Conservation (phyloP, 2,797 vertebrate species). For the Lagothrix lagotricha region DNA sequence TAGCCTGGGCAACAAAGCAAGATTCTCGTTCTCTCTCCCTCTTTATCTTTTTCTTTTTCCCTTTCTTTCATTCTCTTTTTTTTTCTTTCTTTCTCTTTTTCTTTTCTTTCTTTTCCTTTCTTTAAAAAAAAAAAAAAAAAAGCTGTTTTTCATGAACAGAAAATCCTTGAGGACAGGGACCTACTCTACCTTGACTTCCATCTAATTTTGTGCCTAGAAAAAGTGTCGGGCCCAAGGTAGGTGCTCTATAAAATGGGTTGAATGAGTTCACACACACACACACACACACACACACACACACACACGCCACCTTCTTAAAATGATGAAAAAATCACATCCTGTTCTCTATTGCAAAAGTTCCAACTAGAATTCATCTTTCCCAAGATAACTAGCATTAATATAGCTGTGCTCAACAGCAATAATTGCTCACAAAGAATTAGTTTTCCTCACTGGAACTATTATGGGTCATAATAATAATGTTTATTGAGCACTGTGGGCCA, state of each 20-base stretch:
- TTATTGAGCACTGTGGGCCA: background rate
- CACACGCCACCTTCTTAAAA: background rate
- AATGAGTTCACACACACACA: background rate
- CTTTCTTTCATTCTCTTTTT: too few relatives aligned
- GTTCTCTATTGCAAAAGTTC: background rate
- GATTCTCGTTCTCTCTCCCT: too few relatives aligned
- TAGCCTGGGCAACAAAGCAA: too few relatives aligned
- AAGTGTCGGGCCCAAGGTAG: background rate
- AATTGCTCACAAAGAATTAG: background rate
- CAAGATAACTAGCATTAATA: background rate
- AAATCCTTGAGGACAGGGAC: background rate
- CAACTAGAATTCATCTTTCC: conserved; percentile 25
- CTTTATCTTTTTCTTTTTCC: too few relatives aligned
- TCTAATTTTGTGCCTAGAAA: background rate
- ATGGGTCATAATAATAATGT: background rate
- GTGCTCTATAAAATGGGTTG: background rate
- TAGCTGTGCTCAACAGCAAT: background rate
- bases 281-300: background rate
- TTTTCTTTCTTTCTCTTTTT: too few relatives aligned
- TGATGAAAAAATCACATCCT: background rate
- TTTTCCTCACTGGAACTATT: background rate
- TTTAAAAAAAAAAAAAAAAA: too few relatives aligned
- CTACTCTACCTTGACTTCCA: background rate
- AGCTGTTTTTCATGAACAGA: background rate
- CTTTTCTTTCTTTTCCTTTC: too few relatives aligned